Percentiles rank a stretch among this genome's conserved stretches.
Conservation (phyloP, 2,888 invertebrate species). For the Tenodera sinensis region DNA sequence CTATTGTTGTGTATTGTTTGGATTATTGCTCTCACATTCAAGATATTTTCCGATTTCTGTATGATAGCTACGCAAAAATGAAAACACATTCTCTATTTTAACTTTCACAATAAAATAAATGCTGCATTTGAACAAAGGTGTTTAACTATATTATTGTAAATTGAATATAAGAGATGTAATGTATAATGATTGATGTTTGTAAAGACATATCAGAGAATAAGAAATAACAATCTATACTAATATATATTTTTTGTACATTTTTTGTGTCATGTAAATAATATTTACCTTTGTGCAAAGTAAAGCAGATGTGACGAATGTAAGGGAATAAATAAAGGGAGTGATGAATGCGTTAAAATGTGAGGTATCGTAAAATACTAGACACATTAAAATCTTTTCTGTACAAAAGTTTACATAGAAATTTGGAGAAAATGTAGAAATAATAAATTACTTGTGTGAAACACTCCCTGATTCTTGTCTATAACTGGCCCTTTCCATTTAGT, state of each 20-base stretch:
- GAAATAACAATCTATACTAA: not conserved
- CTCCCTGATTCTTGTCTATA: not conserved
- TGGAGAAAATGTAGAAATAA: not conserved
- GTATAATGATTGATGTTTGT: not conserved
- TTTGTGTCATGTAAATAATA: conserved; percentile 2
- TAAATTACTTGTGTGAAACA: not conserved
- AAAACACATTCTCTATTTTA: not conserved
- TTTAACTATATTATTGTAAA: not conserved
- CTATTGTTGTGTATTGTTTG: no score
- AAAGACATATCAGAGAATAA: conserved; percentile 15
- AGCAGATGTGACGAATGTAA: not conserved
- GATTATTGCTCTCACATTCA: no score
- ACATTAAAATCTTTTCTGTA: not conserved
- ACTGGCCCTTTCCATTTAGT: not conserved
- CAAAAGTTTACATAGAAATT: not conserved
- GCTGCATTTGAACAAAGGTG: not conserved
- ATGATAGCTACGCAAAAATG: not conserved
- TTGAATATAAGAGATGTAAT: not conserved
- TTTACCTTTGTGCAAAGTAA: not conserved
- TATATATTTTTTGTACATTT: conserved; percentile 18
- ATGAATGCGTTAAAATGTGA: not conserved
- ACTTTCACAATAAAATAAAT: not conserved
- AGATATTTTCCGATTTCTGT: no score
- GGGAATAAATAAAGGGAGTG: not conserved
- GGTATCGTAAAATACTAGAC: not conserved